Base-by-base conservation (phyloP, 2,797 vertebrate species). In the Acipenser oxyrinchus region DNA sequence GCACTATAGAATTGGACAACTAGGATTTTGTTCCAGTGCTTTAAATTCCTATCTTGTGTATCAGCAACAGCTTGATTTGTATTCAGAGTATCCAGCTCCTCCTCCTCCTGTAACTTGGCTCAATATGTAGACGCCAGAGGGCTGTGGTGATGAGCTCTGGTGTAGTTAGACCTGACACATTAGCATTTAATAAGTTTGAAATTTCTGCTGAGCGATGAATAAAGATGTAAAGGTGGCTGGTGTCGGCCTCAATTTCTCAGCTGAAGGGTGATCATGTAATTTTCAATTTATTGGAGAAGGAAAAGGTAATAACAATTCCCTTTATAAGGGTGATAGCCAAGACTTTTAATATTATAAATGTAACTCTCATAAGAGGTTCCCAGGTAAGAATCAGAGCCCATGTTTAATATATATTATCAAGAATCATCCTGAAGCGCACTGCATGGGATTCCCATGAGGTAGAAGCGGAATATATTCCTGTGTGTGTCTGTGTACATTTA, bases 201-300 rank as follows among this genome's bases (percentile, higher is more conserved):
- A 74, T 71, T 64, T 71, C 67, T 72, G 13, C 74, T 69, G 57
- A 67, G 69, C 75, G 78, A 62, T 71, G 72, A 53, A 63, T 66
- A 63, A 63, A 73, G 73, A 77, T 13, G 65, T 71, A 73, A 70
- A 81, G 71, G 77, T 80, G 71, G 37, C 62, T 71, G 9, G n/a
- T 6, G 73, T 80, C 81, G 79, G 77, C 67, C 78, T 77, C 73
- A 76, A 18, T 86, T 68, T 74, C 70, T 76, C 75, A 67, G 57
- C 72, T 61, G 15, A 48, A 23, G 48, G 70, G 63, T 64, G 66
- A 64, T 86, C 85, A 89, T 86, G 23, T 0, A 71, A 81, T 87
- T 87, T 63, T 73, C 71, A 66, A 60, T 68, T 82, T 73, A 72
- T 81, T 69, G 73, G 71, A 72, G 70, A 68, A 73, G 72, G 74